Base-by-base conservation (phyloP, 2,888 invertebrate species). In the Xestobium rufovillosum region DNA sequence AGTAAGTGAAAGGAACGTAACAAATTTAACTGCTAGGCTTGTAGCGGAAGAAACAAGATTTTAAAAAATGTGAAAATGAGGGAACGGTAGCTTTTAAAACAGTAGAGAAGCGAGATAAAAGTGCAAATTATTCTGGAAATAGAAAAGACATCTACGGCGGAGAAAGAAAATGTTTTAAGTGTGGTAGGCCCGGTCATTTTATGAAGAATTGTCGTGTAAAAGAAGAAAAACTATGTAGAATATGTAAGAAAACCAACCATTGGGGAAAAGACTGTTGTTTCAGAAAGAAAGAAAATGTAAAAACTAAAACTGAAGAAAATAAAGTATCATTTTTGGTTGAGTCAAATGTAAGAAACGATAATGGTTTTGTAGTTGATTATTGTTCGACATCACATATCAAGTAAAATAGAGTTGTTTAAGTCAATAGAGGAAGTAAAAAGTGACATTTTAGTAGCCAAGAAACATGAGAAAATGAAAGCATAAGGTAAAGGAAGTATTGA, bases 311-410 rank as follows among this genome's bases (percentile, higher is more conserved):
- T 13, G 16, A 31, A 15, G 4, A 29, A 9, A 15, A 30, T 11
- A 34, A 32, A 33, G 14, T 36, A 14, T 9, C 31, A 4, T 39
- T 35, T 30, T 2, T 36, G 14, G 19, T 8, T 19, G 36, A 34
- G n/a, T n/a, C n/a, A n/a, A n/a, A n/a, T n/a, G n/a, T n/a, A n/a
- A n/a, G n/a, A n/a, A n/a, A n/a, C n/a, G 33, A 33, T 31, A 10
- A 11, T 23, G 8, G 4, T 27, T 27, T 27, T 27, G 27, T 45
- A 4, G 33, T 45, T 3, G 42, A 45, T 16, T 43, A 41, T 3
- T 37, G 42, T 14, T 33, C 13, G 9, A 32, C 42, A 11, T 30
- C 38, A n/a, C 43, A 45, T 30, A 39, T 44, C 26, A 6, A 44
- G 40, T 23, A 17, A 34, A 16, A 41, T 15, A 16, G 14, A 34